Evolutionary conservation across 2,888 invertebrate species (phyloP), one percentile per base, ranked within the genome.

Genomic region (Diarsia brunnea): DNA sequence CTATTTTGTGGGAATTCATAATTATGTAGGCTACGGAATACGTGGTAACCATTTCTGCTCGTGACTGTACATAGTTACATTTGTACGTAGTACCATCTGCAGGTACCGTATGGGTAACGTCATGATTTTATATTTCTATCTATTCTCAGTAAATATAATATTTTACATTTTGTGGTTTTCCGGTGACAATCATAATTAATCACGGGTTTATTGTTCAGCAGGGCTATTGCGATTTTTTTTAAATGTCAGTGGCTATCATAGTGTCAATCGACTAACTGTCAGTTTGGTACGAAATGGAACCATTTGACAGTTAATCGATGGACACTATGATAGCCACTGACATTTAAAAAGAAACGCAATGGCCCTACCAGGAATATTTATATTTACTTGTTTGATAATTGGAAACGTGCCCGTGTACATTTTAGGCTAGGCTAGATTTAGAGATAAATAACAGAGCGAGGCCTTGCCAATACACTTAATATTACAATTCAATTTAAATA

Each of bases 161-260:
- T 65, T 65, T 12, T 61, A 76, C 47, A 71, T 73, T 66, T 16
- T 7, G 1, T 63, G 27, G 14, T 31, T 14, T 69, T 55, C 69
- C 53, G 12, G 63, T n/a, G 12, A 24, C 4, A 66, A 16, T 49
- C 7, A 45, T 24, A 8, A 64, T 10, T 19, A 12, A 16, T 21
- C 14, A 14, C 31, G 19, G 64, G 51, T 72, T 64, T 70, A 49
- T 47, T 64, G 27, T 27, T 43, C 11, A n/a, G n/a, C n/a, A n/a
- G n/a, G n/a, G n/a, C n/a, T n/a, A n/a, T n/a, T n/a, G n/a, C n/a
- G n/a, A n/a, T n/a, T n/a, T n/a, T n/a, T n/a, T n/a, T n/a, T n/a
- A n/a, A n/a, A n/a, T n/a, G n/a, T n/a, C n/a, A n/a, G n/a, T n/a
- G n/a, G n/a, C n/a, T n/a, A n/a, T n/a, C n/a, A n/a, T n/a, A n/a